Evolutionary conservation across 2,113 vertebrate species (phyloP).

Genomic region (Poicephalus meyeri): DNA sequence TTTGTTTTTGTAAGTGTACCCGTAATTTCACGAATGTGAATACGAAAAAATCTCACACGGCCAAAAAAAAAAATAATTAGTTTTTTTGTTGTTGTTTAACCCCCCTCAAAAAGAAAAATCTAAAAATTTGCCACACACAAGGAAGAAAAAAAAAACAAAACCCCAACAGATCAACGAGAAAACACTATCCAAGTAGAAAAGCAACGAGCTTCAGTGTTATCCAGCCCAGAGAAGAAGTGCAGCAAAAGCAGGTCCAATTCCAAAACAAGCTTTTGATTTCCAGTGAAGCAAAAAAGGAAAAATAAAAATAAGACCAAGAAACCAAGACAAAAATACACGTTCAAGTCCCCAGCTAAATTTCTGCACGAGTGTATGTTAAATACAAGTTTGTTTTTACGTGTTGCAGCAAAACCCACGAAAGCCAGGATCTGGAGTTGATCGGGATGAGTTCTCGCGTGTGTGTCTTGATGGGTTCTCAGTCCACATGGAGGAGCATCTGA

Average conservation of each 20-base stretch:
- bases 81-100: neutral
- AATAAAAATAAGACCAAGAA: neutral
- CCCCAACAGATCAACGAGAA: constrained; percentile 35
- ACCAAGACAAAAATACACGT: constrained; percentile 46
- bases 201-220: constrained; percentile 67
- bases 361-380: constrained; percentile 54
- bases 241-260: constrained; percentile 68
- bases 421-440: constrained; percentile 41
- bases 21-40: constrained; percentile 79
- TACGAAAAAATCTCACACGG: constrained; percentile 72
- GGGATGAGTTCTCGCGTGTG: constrained; percentile 36
- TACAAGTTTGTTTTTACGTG: constrained; percentile 45
- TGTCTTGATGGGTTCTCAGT: constrained; percentile 56
- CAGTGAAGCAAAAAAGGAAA: constrained; percentile 38
- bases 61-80: constrained; percentile 41
- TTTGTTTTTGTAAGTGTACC: constrained; percentile 72
- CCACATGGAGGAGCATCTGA: constrained; percentile 63
- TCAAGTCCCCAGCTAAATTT: constrained; percentile 40
- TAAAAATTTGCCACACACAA: constrained; percentile 48
- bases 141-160: neutral
- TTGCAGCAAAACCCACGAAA: constrained; percentile 63
- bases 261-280: constrained; percentile 53
- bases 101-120: neutral
- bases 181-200: constrained; percentile 64
- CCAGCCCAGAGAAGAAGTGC: constrained; percentile 70